A percentile compares a stretch with the other conserved stretches of the same genome.
Evolutionary conservation across 1,140 invertebrate genomes (phyloP).

Genomic region (Dinoponera quadriceps): DNA sequence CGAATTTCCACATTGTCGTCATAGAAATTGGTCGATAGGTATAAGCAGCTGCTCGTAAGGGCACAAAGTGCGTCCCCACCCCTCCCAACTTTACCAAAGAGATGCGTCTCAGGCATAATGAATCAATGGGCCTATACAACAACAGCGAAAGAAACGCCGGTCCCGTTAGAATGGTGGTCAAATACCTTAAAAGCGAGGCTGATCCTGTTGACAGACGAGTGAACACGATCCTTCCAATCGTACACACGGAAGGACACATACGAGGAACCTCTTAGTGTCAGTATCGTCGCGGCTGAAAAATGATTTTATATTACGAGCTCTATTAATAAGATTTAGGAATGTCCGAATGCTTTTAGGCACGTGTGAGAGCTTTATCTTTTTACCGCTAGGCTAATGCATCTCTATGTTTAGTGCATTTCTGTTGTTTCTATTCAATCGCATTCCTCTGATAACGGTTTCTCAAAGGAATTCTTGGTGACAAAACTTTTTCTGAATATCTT

Average conservation of each 20-base stretch:
- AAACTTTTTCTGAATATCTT: neutral
- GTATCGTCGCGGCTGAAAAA: conserved; percentile 91
- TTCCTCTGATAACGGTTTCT: conserved; percentile 16
- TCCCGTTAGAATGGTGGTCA: conserved; percentile 28
- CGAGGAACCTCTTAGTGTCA: conserved; percentile 95
- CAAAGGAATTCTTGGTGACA: neutral
- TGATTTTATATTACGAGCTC: conserved; percentile 64
- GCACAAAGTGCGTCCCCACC: conserved; percentile 7
- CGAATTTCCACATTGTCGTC: conserved; percentile 21
- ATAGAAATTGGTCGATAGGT: conserved; percentile 1
- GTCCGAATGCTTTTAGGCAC: conserved; percentile 5
- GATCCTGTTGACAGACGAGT: conserved; percentile 94
- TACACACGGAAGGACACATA: conserved; percentile 97
- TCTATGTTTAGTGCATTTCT: too few species aligned
- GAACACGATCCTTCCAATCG: conserved; percentile 95
- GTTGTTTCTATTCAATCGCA: neutral
- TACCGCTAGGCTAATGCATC: neutral
- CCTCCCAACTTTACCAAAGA: conserved; percentile 11
- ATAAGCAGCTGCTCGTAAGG: conserved; percentile 36
- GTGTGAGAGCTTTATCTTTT: conserved; percentile 3
- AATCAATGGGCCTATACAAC: conserved; percentile 32
- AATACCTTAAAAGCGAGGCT: conserved; percentile 94
- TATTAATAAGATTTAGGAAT: conserved; percentile 37
- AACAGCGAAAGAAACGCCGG: conserved; percentile 6
- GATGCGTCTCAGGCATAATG: conserved; percentile 41